Evolutionary conservation across 2,888 invertebrate species (phyloP).

Genomic region (Koerneria pararmatus): DNA sequence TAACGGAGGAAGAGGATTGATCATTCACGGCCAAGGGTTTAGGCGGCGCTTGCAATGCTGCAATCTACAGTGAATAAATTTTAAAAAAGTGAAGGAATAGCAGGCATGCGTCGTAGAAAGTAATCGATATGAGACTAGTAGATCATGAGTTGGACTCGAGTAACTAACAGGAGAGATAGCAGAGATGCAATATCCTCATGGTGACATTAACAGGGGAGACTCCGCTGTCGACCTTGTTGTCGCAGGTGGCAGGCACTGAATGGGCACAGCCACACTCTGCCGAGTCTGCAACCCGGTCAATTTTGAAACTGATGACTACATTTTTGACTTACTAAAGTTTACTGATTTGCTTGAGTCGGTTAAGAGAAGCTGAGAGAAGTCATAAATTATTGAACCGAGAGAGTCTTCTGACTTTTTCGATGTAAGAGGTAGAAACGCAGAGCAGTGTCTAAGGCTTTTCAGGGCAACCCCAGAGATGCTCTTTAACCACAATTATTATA

Average conservation of each 20-base stretch:
- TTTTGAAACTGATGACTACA: no score
- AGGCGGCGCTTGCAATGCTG: conserved; percentile 51
- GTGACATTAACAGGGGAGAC: conserved; percentile 39
- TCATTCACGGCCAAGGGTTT: conserved; percentile 44
- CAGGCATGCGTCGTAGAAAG: not conserved
- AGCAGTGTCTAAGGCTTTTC: no score
- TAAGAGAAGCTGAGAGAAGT: no score
- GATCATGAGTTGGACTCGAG: not conserved
- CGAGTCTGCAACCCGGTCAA: no score
- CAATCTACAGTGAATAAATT: conserved; percentile 23
- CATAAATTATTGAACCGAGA: no score
- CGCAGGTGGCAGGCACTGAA: conserved; percentile 40
- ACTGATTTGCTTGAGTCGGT: no score
- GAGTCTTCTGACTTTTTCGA: no score
- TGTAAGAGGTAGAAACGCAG: no score
- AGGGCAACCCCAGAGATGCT: no score
- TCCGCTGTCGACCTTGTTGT: conserved; percentile 27
- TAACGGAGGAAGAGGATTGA: conserved; percentile 35
- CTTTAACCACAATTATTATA: no score
- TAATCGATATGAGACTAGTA: no score
- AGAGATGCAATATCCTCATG: conserved; percentile 35
- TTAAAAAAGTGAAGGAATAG: not conserved
- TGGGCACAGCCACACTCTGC: conserved; percentile 44
- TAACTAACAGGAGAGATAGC: conserved; percentile 27
- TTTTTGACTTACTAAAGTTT: no score